Evolutionary conservation across 2,113 vertebrate genomes (phyloP), one percentile per base, ranked within the genome.

Genomic region (Callionymus lyra): DNA sequence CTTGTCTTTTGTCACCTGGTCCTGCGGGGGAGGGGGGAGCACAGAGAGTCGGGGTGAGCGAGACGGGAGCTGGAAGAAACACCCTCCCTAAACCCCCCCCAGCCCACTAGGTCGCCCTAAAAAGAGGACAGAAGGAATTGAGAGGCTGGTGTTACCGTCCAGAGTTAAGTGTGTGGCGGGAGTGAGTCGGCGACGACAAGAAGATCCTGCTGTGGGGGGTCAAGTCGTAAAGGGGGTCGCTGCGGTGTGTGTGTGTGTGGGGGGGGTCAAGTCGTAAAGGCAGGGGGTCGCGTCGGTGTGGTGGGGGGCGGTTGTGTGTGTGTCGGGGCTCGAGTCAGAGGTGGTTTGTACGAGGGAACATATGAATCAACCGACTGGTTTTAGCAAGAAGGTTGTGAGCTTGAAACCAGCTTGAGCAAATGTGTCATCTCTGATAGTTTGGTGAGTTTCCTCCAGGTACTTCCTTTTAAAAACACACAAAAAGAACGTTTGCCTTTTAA

Each of bases 1-100:
- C 81, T 97, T 96, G 82, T 96, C 92, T 88, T 98, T 98, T 76
- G 91, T 91, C 66, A 86, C 90, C 88, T 98, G 93, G 72, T 97
- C 94, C 93, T 98, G 48, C 9, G 33, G 53, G 50, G 48, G 46
- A 47, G 14, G 33, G 53, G 50, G 48, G 46, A 47, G 14, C 47
- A 61, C 14, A 41, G 34, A 73, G 39, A 59, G 34, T 1, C 10
- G 32, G 34, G 34, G 49, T 45, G 44, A 82, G 67, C 58, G 39
- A 56, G 41, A 53, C 53, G 33, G 32, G 59, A 61, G 56, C 16
- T 8, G 4, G 21, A 4, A 8, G 40, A 37, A 50, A 31, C 44
- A 42, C 36, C 31, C 41, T 59, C 45, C 37, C 47, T 44, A 37
- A 35, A 34, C 49, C 55, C 56, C 66, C 57, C 73, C 54, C 68